Evolutionary conservation across 1,140 invertebrate genomes (phyloP).

Genomic region (Leptinotarsa texana): DNA sequence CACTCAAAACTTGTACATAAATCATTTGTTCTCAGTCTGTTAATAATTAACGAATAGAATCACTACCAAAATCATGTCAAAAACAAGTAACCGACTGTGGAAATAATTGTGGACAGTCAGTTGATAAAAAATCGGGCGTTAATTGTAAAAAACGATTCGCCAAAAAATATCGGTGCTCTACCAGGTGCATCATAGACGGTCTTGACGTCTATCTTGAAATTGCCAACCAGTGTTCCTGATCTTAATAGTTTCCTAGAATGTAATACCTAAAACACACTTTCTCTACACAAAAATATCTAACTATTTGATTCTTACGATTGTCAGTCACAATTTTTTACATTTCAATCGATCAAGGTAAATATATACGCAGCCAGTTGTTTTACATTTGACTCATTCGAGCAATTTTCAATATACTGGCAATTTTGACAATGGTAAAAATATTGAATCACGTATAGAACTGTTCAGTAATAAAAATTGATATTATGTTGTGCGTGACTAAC

Average conservation of each 20-base stretch:
- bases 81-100: not conserved
- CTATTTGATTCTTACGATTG: not conserved
- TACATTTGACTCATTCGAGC: not conserved
- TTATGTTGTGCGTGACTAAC: not conserved
- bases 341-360: too few relatives aligned
- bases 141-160: not conserved
- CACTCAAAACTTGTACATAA: too few relatives aligned
- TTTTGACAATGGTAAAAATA: too few relatives aligned
- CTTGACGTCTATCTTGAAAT: slow-evolving; percentile 69
- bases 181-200: slow-evolving; percentile 67
- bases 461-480: too few relatives aligned
- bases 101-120: too few relatives aligned
- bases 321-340: not conserved
- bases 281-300: slow-evolving; percentile 11
- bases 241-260: slow-evolving; percentile 66
- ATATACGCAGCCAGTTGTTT: not conserved
- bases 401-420: not conserved
- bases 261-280: slow-evolving; percentile 62
- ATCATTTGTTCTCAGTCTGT: not conserved
- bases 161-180: slow-evolving; percentile 51
- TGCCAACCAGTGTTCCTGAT: slow-evolving; percentile 63
- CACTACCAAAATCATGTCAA: not conserved
- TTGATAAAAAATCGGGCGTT: too few relatives aligned
- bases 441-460: too few relatives aligned
- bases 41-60: not conserved